Evolutionary conservation across 2,113 vertebrate species (phyloP).

Genomic region (Stegostoma tigrinum): DNA sequence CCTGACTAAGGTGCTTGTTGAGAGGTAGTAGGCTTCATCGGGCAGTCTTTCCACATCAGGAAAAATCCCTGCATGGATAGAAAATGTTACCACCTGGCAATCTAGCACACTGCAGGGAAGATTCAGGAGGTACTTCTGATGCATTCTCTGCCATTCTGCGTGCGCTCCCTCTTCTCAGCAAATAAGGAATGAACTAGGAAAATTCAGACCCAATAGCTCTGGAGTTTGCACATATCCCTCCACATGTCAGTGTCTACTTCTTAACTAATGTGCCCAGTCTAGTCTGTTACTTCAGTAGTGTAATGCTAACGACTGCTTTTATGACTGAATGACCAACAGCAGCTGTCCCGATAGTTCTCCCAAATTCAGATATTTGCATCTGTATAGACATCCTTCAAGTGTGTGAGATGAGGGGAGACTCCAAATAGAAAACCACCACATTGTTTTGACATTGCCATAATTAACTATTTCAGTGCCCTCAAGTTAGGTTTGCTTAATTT

Average conservation of each 20-base stretch:
- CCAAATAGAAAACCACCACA: background rate
- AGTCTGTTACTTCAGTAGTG: background rate
- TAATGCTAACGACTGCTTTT: background rate
- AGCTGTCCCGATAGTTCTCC: background rate
- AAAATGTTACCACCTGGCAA: background rate
- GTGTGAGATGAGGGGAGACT: background rate
- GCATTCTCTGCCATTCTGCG: background rate
- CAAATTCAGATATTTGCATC: background rate
- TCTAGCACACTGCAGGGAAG: background rate
- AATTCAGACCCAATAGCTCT: background rate
- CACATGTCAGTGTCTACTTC: background rate
- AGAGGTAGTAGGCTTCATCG: background rate
- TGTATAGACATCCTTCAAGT: background rate
- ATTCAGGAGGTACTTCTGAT: background rate
- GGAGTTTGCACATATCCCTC: background rate
- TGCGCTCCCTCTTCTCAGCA: background rate
- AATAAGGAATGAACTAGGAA: background rate
- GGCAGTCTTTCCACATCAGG: background rate
- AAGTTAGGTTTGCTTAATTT: background rate
- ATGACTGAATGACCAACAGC: background rate
- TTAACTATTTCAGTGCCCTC: background rate
- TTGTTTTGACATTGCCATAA: background rate
- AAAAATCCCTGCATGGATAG: background rate
- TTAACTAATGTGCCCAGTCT: background rate
- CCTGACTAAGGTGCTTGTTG: background rate